Base-by-base conservation (phyloP, 2,113 vertebrate species). In the Argyrosomus japonicus region DNA sequence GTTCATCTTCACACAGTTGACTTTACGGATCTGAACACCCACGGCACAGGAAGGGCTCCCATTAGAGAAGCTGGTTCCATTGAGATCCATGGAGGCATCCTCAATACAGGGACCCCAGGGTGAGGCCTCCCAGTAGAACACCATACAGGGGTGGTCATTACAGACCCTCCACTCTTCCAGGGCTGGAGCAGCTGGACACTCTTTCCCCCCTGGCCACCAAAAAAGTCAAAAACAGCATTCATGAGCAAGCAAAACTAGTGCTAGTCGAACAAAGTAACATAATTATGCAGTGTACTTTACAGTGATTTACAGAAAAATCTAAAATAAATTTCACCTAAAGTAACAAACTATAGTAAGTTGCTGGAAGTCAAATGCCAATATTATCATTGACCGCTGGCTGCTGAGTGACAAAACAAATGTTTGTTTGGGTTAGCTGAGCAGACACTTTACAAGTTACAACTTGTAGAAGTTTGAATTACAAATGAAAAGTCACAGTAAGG, bases 141-240 rank as follows among this genome's bases (percentile, higher is more conserved):
- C 90, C 11, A 90, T 76, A 2, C 98, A 99, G 0, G 94, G 94
- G 73, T 99, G 97, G 19, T 96, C 92, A 0, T 96, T 98, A 84
- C 98, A 99, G 25, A 93, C 65, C 19, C 97, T 96, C 92, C 97
- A 95, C 67, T 99, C 97, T 89, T 96, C 96, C 74, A 99, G 91
- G 86, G 95, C 93, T 15, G 93, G 87, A 88, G 91, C 94, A 53
- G 95, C 90, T 9, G 97, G 98, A 89, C 98, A 99, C 8, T 93
- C 79, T 53, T 96, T 97, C 21, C 97, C 98, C 73, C 94, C 97
- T 97, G 89, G 2, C 56, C 48, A 53, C 58, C 62, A 48, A 11
- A 62, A 57, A 7, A 68, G 57, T 10, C 68, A 78, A 45, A 51
- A 32, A 8, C n/a, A 50, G 47, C 15, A 8, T 21, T 48, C 6